Evolutionary conservation across 2,113 vertebrate species (phyloP).

Genomic region (Psittacula cyanocephala): DNA sequence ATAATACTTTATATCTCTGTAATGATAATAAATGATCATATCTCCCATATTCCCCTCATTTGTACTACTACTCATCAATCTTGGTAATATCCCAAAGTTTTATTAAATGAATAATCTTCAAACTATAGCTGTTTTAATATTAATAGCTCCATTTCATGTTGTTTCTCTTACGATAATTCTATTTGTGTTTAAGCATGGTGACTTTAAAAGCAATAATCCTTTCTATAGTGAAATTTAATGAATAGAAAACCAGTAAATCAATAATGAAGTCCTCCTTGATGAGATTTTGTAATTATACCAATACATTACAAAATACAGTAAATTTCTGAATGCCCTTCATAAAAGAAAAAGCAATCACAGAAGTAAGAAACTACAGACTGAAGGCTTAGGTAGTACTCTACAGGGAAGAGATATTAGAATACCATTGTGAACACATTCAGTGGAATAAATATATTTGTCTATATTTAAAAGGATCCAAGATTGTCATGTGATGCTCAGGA

Average conservation of each 20-base stretch:
- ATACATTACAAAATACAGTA: slow-evolving; percentile 59
- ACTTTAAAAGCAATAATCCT: slow-evolving; percentile 75
- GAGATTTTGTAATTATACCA: slow-evolving; percentile 68
- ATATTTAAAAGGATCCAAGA: background rate
- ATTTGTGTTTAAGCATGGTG: slow-evolving; percentile 66
- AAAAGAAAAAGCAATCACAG: background rate
- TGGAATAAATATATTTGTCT: background rate
- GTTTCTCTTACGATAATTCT: slow-evolving; percentile 65
- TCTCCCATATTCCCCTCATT: slow-evolving; percentile 73
- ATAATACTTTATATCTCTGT: slow-evolving; percentile 80
- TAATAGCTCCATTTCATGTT: slow-evolving; percentile 77
- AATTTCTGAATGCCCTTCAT: slow-evolving; percentile 48
- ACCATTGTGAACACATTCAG: background rate
- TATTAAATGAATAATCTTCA: slow-evolving; percentile 78
- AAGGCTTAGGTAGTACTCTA: slow-evolving; percentile 15
- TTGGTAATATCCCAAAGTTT: slow-evolving; percentile 77
- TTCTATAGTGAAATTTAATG: slow-evolving; percentile 73
- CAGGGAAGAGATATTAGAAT: background rate
- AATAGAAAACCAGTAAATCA: slow-evolving; percentile 75
- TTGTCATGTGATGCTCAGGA: background rate
- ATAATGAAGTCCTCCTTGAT: slow-evolving; percentile 72
- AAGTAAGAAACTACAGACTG: slow-evolving; percentile 30
- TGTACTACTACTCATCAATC: slow-evolving; percentile 78
- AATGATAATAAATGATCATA: slow-evolving; percentile 81
- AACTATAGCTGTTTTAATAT: slow-evolving; percentile 75